Base-by-base conservation (phyloP, 2,888 invertebrate genomes). In the Hedya salicella region DNA sequence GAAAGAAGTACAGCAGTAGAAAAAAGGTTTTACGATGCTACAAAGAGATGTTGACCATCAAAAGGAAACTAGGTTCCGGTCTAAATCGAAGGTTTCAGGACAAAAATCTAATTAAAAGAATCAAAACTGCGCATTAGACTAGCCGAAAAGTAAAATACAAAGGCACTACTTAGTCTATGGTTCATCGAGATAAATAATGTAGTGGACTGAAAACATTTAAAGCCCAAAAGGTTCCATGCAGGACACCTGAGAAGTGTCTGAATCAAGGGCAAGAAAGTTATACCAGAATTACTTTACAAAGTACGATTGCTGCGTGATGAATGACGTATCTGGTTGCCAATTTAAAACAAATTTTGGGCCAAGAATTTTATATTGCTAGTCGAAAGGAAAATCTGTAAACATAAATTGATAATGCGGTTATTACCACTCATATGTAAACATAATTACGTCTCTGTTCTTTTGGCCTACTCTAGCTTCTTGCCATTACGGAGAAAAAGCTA, bases 191-290 rank as follows among this genome's bases (percentile, higher is more conserved):
- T 19, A 46, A 46, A 46, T 9, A 46, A 46, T 2, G 19, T 46
- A 46, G 46, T 46, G 46, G 46, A 46, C 13, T 46, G 4, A 46
- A 46, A 21, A 46, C 19, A 46, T 46, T 46, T 19, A 13, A 46
- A 46, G 46, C 19, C 19, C 46, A 46, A 21, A 46, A 46, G 19
- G 13, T 46, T 19, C 46, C 19, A 19, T 11, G 13, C 4, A 46
- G 46, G 19, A 46, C 46, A 1, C 25, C 46, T 46, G 46, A 46
- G 11, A 46, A 46, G 13, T 2, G 25, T 4, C 25, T 25, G 6
- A 25, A 25, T 25, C 2, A 25, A 25, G 14, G n/a, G 40, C 40
- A n/a, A 14, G 14, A 14, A 16, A 16, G 14, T 40, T 40, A 14
- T 14, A 40, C 16, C 4, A 6, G 25, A 40, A 40, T 14, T 40